Evolutionary conservation across 2,888 invertebrate species (phyloP), one percentile per base, ranked within the genome.

Genomic region (Lycia hirtaria): DNA sequence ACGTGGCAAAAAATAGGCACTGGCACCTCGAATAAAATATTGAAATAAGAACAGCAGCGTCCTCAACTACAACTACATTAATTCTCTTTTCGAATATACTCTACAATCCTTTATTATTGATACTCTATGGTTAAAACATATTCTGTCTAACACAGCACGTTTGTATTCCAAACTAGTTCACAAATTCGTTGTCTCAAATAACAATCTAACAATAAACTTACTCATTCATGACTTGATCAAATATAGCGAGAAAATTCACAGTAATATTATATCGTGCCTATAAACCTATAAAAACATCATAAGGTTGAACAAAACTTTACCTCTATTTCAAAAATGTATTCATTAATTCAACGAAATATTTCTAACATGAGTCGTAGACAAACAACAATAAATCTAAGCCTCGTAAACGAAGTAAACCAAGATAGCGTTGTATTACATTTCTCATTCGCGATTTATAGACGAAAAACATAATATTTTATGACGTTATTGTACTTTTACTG

Each of bases 401-500:
- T 45, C 26, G 50, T 47, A 47, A 44, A 50, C 50, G 44, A 47
- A 50, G 35, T 40, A 52, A 55, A 41, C 50, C 37, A 33, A 54
- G 47, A 59, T 47, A 40, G 41, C 37, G 45, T 54, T 53, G 28
- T 48, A 49, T 53, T 49, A 52, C 51, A 54, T 59, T 50, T 35
- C 45, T 50, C 56, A 51, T 59, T 47, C 59, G 26, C 50, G 12
- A 54, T 50, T 59, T 59, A 59, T 59, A 40, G 50, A 41, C 33
- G 58, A 54, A 54, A 50, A 59, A 59, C 54, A 59, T 49, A 44
- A 43, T 54, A 54, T 51, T 59, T 59, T 30, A 50, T 50, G 43
- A 35, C 45, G 14, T 17, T 50, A 41, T 47, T 59, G 35, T 37
- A 45, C 30, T 22, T 33, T 7, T 56, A 28, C n/a, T 22, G 26